Percentiles rank a stretch among this genome's conserved stretches.
These are phyloP conservation scores for Phalera bucephala DNA, from an alignment of 2,888 invertebrate species.

Conservation along the genomic window DNA sequence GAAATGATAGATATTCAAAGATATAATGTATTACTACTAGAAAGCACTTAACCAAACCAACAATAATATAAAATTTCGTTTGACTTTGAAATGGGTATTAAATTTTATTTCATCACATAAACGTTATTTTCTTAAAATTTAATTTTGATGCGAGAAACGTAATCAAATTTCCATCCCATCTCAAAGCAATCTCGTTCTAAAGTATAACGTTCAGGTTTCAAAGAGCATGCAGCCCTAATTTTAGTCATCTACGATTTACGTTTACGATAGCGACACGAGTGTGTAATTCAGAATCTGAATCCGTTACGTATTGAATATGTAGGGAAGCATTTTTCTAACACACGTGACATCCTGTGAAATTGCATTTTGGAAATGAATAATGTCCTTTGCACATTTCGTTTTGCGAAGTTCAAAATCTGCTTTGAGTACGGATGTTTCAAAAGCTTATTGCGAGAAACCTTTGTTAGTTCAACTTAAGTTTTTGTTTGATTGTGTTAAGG, in stretches of 20 bases:
- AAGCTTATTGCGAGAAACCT: no score
- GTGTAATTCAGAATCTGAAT: constrained; percentile 48
- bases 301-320: constrained; percentile 65
- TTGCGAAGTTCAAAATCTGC: constrained; percentile 36
- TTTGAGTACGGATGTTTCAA: constrained; percentile 28
- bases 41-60: no score
- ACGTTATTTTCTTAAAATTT: no score
- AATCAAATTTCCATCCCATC: constrained; percentile 5
- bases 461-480: no score
- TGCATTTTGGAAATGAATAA: constrained; percentile 55
- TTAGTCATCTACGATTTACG: constrained; percentile 25
- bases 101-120: no score
- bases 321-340: constrained; percentile 65
- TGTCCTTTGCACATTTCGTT: constrained; percentile 29
- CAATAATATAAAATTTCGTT: no score
- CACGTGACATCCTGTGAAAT: constrained; percentile 69
- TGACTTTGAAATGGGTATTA: no score
- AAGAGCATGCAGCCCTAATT: not conserved
- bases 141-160: no score
- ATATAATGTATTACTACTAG: no score
- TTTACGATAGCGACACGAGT: constrained; percentile 30
- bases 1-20: no score
- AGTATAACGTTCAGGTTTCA: not conserved
- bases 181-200: constrained; percentile 25
- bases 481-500: no score